A percentile compares a stretch with the other conserved stretches of the same genome.
Conservation (phyloP, 2,888 invertebrate species). For the Folsomia candida region DNA sequence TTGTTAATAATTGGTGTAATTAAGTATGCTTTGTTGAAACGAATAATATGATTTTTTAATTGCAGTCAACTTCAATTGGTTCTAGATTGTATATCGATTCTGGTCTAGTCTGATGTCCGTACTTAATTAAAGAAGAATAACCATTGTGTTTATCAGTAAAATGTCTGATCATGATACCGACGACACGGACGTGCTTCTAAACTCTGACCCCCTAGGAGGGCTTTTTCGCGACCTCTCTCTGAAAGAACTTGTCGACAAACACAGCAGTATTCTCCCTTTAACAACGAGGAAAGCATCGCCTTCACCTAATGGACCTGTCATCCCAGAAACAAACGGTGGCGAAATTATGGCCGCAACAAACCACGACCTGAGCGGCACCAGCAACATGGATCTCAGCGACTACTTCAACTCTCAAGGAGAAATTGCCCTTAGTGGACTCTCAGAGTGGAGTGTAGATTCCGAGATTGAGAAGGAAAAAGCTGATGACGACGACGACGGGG, state of each 20-base stretch:
- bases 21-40: no score
- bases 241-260: slow-evolving; percentile 24
- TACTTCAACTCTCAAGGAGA: slow-evolving; percentile 43
- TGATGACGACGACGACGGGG: not conserved
- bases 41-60: no score
- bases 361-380: no score
- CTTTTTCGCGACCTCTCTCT: slow-evolving; percentile 31
- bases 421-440: slow-evolving; percentile 32
- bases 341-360: no score
- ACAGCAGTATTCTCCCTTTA: not conserved
- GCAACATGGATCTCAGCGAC: slow-evolving; percentile 34
- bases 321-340: not conserved
- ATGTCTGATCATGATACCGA: slow-evolving; percentile 35
- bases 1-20: no score
- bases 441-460: slow-evolving; percentile 23
- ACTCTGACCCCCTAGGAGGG: slow-evolving; percentile 31
- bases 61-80: no score
- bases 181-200: slow-evolving; percentile 45
- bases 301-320: not conserved
- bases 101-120: no score
- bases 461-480: not conserved
- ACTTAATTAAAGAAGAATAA: no score
- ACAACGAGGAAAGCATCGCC: not conserved
- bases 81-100: no score
- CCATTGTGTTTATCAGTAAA: no score